Evolutionary conservation across 2,797 vertebrate genomes (phyloP).

Genomic region (Sebastes nivosus): DNA sequence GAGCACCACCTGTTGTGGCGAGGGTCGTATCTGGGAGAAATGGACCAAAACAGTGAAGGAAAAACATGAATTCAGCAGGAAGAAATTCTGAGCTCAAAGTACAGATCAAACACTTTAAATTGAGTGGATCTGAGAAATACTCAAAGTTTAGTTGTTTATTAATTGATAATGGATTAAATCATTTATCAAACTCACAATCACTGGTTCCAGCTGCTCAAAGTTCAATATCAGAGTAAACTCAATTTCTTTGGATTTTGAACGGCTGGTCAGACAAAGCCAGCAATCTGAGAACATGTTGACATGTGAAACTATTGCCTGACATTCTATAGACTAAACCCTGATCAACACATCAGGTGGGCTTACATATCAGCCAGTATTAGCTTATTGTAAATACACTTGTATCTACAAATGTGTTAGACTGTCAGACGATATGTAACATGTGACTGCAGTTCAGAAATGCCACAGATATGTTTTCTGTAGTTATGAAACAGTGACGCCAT

Average conservation of each 20-base stretch:
- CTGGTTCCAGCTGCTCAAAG: not conserved
- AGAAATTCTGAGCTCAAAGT: not conserved
- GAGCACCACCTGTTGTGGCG: conserved; percentile 95
- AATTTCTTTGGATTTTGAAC: not conserved
- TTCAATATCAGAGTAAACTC: not conserved
- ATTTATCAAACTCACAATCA: not conserved
- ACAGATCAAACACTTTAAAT: not conserved
- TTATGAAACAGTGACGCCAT: not conserved
- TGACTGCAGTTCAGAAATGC: not conserved
- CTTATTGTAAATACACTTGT: not conserved
- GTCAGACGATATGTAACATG: not conserved
- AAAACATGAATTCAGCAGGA: not conserved
- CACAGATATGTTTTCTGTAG: not conserved
- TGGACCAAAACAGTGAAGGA: not conserved
- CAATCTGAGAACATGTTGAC: not conserved
- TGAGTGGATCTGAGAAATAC: not conserved
- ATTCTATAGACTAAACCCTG: not conserved
- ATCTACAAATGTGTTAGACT: not conserved
- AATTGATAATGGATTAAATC: not conserved
- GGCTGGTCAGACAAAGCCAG: not conserved
- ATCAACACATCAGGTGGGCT: not conserved
- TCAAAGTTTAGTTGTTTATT: not conserved
- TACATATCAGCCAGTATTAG: not conserved
- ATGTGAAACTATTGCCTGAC: not conserved
- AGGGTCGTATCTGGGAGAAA: conserved; percentile 90